Percentiles rank a stretch among this genome's conserved stretches.
Evolutionary conservation across 1,140 invertebrate genomes (phyloP).

Genomic region (Contarinia nasturtii): DNA sequence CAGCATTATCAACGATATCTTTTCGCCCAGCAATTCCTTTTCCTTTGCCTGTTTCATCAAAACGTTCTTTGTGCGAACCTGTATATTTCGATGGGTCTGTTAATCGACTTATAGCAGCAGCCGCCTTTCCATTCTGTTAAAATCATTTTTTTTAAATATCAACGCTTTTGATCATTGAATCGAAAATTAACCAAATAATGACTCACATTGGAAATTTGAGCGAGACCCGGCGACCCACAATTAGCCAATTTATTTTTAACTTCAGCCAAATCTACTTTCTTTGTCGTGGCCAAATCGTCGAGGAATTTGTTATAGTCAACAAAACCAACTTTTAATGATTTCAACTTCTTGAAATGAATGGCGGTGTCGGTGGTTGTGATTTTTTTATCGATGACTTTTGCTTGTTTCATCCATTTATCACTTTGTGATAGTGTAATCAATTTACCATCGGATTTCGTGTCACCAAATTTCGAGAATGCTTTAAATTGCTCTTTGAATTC

Average conservation of each 20-base stretch:
- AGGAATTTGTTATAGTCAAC: slow-evolving; percentile 66
- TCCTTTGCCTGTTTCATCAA: slow-evolving; percentile 72
- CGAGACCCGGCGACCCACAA: slow-evolving; percentile 52
- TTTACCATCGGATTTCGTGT: slow-evolving; percentile 69
- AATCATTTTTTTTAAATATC: too few species aligned
- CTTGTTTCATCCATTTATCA: slow-evolving; percentile 92
- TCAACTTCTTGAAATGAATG: slow-evolving; percentile 76
- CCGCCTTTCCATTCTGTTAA: slow-evolving; percentile 38
- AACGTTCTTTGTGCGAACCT: slow-evolving; percentile 75
- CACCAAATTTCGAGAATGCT: slow-evolving; percentile 73
- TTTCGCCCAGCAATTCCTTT: slow-evolving; percentile 71
- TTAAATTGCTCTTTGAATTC: slow-evolving; percentile 31
- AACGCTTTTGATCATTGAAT: too few species aligned
- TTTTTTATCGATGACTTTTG: slow-evolving; percentile 81
- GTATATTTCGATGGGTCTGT: slow-evolving; percentile 83
- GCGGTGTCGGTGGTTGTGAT: slow-evolving; percentile 78
- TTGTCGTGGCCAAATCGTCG: slow-evolving; percentile 60
- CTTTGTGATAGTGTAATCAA: slow-evolving; percentile 70
- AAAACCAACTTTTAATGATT: slow-evolving; percentile 47
- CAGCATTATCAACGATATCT: slow-evolving; percentile 54
- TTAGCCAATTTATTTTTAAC: slow-evolving; percentile 57
- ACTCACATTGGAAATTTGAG: slow-evolving; percentile 20
- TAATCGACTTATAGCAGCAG: slow-evolving; percentile 61
- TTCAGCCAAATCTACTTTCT: slow-evolving; percentile 51
- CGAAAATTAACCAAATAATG: neutral